Evolutionary conservation across 1,140 invertebrate genomes (phyloP), one percentile per base, ranked within the genome.

Genomic region (Psix sp.): DNA sequence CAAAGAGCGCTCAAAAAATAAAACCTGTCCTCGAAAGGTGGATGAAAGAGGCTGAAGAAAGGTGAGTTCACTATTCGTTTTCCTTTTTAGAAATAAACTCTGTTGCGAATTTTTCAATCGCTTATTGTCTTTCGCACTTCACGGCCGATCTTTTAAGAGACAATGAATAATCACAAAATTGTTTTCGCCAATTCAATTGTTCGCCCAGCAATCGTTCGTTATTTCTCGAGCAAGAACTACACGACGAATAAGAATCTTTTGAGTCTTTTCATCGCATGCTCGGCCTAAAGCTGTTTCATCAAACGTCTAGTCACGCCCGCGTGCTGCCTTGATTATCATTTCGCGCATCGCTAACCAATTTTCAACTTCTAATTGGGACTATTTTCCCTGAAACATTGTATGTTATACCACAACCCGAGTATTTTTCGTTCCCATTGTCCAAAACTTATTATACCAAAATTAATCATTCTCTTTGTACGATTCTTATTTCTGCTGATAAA

Each of bases 1-100:
- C 97, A 85, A 98, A 98, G 91, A 98, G 96, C 91, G 97, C 97
- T 74, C 95, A 98, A 90, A 99, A 98, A 92, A 99, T 99, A 82
- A 98, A 98, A 88, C 97, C 97, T 74, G 97, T 99, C 67, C 90
- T 99, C 81, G 97, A 98, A 88, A 91, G 94, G 88, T 99, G 97
- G 97, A 98, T 99, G 96, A 94, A 94, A 88, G 96, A 98, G 88
- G 96, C 96, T 20, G 96, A 98, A 91, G 95, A 96, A 90, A 96
- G 94, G 94, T 96, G 91, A 91, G 90, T 91, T 87, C 60, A 67
- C 49, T 31, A 73, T 73, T 31, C 40, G 70, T 43, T 73, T 29
- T 29, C 26, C n/a, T n/a, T 7, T 29, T 29, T 29, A 29, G 26
- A 7, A 29, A 29, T 10, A 29, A 29, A 10, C 7, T 24, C n/a